phyloP scores from a whole-genome alignment of 2,113 vertebrate genomes.

The Clinocottus analis region DNA sequence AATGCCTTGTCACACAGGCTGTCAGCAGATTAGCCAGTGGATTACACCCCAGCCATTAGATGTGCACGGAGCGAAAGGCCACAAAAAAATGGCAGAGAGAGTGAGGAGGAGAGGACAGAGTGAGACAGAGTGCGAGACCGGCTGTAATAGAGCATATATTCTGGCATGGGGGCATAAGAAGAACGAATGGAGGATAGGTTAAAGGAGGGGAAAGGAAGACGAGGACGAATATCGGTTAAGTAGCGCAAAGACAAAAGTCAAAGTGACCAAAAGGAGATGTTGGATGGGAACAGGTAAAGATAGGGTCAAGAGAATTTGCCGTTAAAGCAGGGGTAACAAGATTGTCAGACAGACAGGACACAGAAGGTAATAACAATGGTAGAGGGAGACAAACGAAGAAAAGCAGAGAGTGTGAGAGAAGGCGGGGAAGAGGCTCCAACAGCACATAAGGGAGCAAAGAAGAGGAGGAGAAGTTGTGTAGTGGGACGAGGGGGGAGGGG shows the following conservation, averaged over 20 bases:
- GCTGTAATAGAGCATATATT: constrained; percentile 26
- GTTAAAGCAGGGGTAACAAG: constrained; percentile 22
- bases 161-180: not conserved
- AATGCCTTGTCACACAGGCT: constrained; percentile 86
- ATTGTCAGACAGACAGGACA: constrained; percentile 32
- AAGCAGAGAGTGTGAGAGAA: not conserved
- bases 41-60: constrained; percentile 85
- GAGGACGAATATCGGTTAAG: constrained; percentile 24
- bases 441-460: constrained; percentile 7
- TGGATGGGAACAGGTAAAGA: constrained; percentile 16
- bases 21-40: constrained; percentile 87
- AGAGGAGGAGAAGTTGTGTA: constrained; percentile 24
- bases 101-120: constrained; percentile 21
- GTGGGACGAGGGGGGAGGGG: not conserved
- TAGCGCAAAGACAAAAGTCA: constrained; percentile 21
- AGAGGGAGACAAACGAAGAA: not conserved
- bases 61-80: constrained; percentile 81
- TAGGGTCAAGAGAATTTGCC: constrained; percentile 37
- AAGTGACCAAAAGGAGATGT: constrained; percentile 19
- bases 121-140: constrained; percentile 18
- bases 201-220: constrained; percentile 2
- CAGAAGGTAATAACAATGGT: constrained; percentile 22
- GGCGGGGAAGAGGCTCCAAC: not conserved
- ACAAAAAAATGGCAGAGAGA: constrained; percentile 77
- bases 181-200: constrained; percentile 22